phyloP scores from a whole-genome alignment of 1,140 invertebrate species.

The Adelges cooleyi region DNA sequence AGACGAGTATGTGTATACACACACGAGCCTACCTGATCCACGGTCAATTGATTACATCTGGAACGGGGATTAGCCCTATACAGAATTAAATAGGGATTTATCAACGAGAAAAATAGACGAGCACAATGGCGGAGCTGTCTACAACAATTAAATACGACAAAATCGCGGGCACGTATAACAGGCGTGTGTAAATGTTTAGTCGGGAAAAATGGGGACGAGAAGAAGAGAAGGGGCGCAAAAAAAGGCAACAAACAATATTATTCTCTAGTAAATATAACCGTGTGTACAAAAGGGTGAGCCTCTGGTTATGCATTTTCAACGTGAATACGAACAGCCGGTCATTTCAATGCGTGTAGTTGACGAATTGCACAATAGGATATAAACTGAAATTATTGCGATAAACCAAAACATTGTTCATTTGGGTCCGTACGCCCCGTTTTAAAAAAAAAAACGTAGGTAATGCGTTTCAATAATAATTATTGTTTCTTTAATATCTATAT shows the following conservation, averaged over 20 bases:
- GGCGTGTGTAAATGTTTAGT: conserved; percentile 8
- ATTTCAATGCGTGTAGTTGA: conserved; percentile 25
- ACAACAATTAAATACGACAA: conserved; percentile 23
- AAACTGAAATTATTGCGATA: conserved; percentile 19
- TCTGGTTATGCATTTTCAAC: conserved; percentile 9
- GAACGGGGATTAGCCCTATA: conserved; percentile 16
- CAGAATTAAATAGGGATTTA: conserved; percentile 26
- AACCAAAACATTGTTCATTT: conserved; percentile 24
- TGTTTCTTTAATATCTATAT: too few species aligned
- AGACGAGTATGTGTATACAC: neutral
- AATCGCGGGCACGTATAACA: conserved; percentile 12
- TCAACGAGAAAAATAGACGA: conserved; percentile 1
- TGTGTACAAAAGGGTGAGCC: conserved; percentile 20
- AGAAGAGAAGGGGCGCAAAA: neutral
- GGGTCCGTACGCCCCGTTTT: neutral
- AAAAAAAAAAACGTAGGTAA: conserved; percentile 8
- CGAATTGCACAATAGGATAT: conserved; percentile 14
- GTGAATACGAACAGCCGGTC: conserved; percentile 19
- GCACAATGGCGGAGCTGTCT: conserved; percentile 20
- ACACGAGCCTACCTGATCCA: conserved; percentile 19
- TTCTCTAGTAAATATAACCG: conserved; percentile 9
- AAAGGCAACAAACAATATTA: conserved; percentile 27
- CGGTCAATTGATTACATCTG: conserved; percentile 28
- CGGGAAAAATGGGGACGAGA: neutral
- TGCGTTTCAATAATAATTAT: conserved; percentile 25